phyloP scores from a whole-genome alignment of 2,113 vertebrate species.

The Oxygymnocypris stewartii region DNA sequence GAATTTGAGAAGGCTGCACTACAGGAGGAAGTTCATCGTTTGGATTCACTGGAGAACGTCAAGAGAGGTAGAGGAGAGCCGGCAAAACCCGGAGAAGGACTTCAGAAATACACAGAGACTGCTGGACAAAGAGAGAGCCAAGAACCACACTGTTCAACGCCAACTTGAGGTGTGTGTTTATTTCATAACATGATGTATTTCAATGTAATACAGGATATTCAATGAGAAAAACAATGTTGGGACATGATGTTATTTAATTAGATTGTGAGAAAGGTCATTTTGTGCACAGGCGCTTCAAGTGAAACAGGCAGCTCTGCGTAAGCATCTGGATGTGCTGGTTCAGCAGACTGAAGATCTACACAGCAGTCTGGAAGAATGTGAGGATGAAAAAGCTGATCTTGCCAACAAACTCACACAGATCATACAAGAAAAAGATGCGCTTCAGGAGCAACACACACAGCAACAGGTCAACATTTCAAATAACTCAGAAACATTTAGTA shows the following conservation, averaged over 20 bases:
- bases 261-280: not conserved
- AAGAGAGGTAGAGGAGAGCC: constrained; percentile 73
- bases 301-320: constrained; percentile 82
- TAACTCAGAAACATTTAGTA: not conserved
- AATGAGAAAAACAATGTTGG: not conserved
- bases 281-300: constrained; percentile 81
- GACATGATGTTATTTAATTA: not conserved
- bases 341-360: constrained; percentile 82
- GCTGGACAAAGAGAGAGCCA: constrained; percentile 86
- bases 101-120: constrained; percentile 70
- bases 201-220: not conserved
- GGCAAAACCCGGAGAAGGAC: constrained; percentile 71
- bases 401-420: constrained; percentile 67
- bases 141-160: constrained; percentile 77
- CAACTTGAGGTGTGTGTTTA: constrained; percentile 83
- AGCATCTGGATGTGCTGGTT: constrained; percentile 81
- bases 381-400: constrained; percentile 73
- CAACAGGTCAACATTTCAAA: constrained; percentile 77
- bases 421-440: constrained; percentile 67
- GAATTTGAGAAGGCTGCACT: constrained; percentile 68
- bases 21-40: constrained; percentile 69
- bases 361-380: constrained; percentile 70
- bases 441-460: constrained; percentile 67
- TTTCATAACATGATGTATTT: not conserved
- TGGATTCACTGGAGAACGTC: constrained; percentile 63